phyloP scores from a whole-genome alignment of 2,888 invertebrate species.

The Labia minor region DNA sequence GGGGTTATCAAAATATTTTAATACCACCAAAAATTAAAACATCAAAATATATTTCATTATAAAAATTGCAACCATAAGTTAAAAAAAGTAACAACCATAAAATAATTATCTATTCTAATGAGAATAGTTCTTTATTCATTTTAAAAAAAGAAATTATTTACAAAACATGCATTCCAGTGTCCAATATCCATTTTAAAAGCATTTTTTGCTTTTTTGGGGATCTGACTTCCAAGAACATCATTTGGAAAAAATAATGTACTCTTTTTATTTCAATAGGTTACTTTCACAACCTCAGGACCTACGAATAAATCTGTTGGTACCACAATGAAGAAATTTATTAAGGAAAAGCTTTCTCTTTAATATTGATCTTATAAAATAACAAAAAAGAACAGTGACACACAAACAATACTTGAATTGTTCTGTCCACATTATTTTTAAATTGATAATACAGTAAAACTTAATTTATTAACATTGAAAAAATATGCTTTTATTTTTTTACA shows the following conservation, averaged over 20 bases:
- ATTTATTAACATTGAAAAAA: constrained; percentile 2
- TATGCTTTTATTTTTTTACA: not conserved
- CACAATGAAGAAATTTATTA: constrained; percentile 80
- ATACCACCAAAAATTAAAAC: no score
- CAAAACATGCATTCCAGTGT: no score
- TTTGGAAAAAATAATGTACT: not conserved
- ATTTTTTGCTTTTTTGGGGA: not conserved
- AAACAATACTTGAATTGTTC: not conserved
- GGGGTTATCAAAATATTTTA: no score
- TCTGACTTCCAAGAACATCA: not conserved
- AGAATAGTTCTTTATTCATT: no score
- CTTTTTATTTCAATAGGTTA: constrained; percentile 34
- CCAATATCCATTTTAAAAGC: no score
- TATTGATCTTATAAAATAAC: no score
- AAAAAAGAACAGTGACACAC: constrained; percentile 18
- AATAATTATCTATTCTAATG: no score
- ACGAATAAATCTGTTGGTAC: constrained; percentile 71
- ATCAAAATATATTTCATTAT: no score
- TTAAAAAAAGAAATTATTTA: no score
- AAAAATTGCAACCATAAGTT: no score
- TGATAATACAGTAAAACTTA: constrained; percentile 3
- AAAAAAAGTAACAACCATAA: no score
- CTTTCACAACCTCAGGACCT: constrained; percentile 69
- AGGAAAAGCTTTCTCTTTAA: constrained; percentile 71
- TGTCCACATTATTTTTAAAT: not conserved